Percentiles rank a stretch among this genome's conserved stretches.
Conservation (phyloP, 2,113 vertebrate species). For the Typhlomys cinereus region DNA sequence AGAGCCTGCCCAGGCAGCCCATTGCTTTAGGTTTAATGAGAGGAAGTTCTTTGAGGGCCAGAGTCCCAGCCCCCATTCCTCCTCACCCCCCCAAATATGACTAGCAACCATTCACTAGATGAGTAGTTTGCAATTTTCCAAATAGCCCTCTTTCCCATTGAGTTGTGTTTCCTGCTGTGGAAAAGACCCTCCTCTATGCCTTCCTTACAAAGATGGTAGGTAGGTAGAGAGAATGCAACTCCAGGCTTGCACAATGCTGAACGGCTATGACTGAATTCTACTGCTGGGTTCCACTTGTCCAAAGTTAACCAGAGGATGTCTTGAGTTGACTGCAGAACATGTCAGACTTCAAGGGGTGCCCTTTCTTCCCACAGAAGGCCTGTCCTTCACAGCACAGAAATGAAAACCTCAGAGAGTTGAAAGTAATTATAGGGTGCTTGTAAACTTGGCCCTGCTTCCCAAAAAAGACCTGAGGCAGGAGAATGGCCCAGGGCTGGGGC, state of each 20-base stretch:
- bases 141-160: slow-evolving; percentile 35
- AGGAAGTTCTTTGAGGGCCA: slow-evolving; percentile 62
- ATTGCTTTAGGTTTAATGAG: slow-evolving; percentile 60
- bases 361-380: slow-evolving; percentile 49
- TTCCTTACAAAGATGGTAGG: slow-evolving; percentile 38
- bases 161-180: neutral
- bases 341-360: slow-evolving; percentile 20
- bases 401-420: slow-evolving; percentile 48
- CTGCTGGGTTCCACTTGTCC: neutral
- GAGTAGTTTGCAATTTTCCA: neutral
- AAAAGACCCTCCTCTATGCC: neutral
- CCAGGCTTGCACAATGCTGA: neutral
- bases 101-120: slow-evolving; percentile 16
- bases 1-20: neutral
- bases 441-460: slow-evolving; percentile 8
- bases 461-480: neutral
- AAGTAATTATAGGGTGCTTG: slow-evolving; percentile 10
- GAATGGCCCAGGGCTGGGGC: neutral
- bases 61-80: neutral
- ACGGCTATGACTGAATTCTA: neutral
- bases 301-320: slow-evolving; percentile 11
- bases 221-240: slow-evolving; percentile 22
- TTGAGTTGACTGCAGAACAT: neutral
- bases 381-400: slow-evolving; percentile 46
- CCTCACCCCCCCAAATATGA: neutral